Base-by-base conservation (phyloP, 2,888 invertebrate genomes). In the Epinotia demarniana region DNA sequence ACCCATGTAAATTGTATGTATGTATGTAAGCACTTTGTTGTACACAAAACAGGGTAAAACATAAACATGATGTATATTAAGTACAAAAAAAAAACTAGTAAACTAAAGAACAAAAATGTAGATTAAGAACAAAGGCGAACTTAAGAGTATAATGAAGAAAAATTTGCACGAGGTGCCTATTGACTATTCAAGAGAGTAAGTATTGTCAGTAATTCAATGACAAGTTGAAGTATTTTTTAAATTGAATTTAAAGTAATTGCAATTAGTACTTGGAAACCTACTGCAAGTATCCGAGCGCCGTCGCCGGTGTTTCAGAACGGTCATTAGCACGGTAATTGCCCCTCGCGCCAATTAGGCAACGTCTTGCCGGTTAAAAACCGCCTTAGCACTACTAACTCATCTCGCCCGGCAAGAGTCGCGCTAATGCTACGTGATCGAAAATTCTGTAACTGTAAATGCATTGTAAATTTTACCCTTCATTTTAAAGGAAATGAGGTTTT, bases 271-370 rank as follows among this genome's bases (percentile, higher is more conserved):
- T n/a, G 8, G 53, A n/a, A n/a, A 66, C 66, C 43, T 63, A 75
- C 75, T 75, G 75, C 55, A 23, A 16, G 12, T 39, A 27, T 55
- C 12, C 13, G 58, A 49, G 33, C 19, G 62, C 57, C 43, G 69
- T 53, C 57, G 27, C 73, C 68, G 66, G 57, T 61, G 67, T 71
- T 77, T 57, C 71, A 70, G 69, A 75, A 77, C 78, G 80, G 81
- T 87, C 86, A 86, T 88, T 87, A 86, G 80, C 80, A 70, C 72
- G 79, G 82, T 88, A 87, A 88, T 87, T 86, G 84, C 86, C 80
- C 82, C 84, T 82, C 84, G 80, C 83, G 84, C 85, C 89, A 90
- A 90, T 90, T 90, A 89, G 85, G 80, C 83, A 87, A 87, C 86
- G 85, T 88, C 88, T 86, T 84, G 85, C 80, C 80, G 81, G 82